A percentile compares a stretch with the other conserved stretches of the same genome.
Evolutionary conservation across 2,113 vertebrate species (phyloP).

Genomic region (Glaucidium brasilianum): DNA sequence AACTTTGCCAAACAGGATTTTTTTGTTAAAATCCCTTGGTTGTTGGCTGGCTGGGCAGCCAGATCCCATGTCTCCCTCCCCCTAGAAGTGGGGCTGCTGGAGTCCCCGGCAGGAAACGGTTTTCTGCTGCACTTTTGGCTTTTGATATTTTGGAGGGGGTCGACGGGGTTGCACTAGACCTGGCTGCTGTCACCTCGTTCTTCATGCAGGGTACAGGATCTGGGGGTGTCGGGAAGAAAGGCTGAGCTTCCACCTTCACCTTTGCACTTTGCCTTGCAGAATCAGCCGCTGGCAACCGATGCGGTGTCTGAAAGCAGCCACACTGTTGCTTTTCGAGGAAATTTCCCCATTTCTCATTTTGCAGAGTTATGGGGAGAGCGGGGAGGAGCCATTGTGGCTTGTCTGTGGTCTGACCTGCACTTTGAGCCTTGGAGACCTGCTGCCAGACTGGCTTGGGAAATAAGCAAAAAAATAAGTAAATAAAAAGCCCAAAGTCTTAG

Average conservation of each 20-base stretch:
- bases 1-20: background rate
- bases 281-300: fast-evolving
- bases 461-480: background rate
- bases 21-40: background rate
- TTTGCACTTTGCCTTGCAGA: background rate
- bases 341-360: background rate
- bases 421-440: background rate
- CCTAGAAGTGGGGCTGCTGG: background rate
- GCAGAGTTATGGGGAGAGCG: fast-evolving
- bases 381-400: background rate
- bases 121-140: background rate
- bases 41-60: background rate
- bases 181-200: background rate
- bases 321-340: background rate
- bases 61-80: background rate
- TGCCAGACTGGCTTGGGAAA: background rate
- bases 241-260: background rate
- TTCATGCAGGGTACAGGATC: fast-evolving
- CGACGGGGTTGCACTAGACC: background rate
- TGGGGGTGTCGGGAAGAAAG: background rate
- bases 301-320: background rate
- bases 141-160: background rate
- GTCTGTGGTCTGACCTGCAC: fast-evolving
- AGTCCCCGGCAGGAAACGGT: fast-evolving
- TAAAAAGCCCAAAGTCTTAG: background rate